These are phyloP conservation scores for Drosophila fulvimacula DNA, from an alignment of 2,888 invertebrate species.

Conservation along the genomic window DNA sequence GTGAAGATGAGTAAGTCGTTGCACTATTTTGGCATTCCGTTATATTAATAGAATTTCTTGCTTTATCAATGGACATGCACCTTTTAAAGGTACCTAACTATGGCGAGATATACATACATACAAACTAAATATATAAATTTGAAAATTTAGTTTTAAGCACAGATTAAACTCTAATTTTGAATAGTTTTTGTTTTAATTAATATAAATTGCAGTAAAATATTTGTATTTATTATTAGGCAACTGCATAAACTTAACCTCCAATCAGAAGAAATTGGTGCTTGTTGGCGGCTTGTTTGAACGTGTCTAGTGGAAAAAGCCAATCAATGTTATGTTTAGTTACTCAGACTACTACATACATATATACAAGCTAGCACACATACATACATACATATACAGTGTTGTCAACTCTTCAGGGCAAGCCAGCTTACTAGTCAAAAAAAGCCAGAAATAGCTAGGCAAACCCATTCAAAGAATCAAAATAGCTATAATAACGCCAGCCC, in stretches of 20 bases:
- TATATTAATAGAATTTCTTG: constrained; percentile 70
- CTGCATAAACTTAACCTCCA: constrained; percentile 2
- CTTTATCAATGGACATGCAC: constrained; percentile 71
- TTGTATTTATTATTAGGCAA: not conserved
- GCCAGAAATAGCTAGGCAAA: no score
- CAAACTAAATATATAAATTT: not conserved
- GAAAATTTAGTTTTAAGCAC: not conserved
- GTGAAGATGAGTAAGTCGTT: constrained; percentile 62
- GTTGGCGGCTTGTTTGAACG: not conserved
- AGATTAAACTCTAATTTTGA: not conserved
- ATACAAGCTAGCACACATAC: not conserved
- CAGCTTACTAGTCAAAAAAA: no score
- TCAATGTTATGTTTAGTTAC: not conserved
- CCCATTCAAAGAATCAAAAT: no score
- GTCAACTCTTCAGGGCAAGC: no score
- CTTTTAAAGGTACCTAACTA: constrained; percentile 36
- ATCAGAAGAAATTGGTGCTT: not conserved
- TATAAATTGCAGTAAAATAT: not conserved
- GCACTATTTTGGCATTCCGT: constrained; percentile 60
- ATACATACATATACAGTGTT: not conserved
- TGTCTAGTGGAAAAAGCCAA: not conserved
- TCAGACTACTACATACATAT: not conserved
- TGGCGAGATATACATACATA: not conserved
- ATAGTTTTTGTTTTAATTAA: not conserved
- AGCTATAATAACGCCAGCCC: no score